Base-by-base conservation (phyloP, 2,888 invertebrate genomes). In the Diachrysia chrysitis region DNA sequence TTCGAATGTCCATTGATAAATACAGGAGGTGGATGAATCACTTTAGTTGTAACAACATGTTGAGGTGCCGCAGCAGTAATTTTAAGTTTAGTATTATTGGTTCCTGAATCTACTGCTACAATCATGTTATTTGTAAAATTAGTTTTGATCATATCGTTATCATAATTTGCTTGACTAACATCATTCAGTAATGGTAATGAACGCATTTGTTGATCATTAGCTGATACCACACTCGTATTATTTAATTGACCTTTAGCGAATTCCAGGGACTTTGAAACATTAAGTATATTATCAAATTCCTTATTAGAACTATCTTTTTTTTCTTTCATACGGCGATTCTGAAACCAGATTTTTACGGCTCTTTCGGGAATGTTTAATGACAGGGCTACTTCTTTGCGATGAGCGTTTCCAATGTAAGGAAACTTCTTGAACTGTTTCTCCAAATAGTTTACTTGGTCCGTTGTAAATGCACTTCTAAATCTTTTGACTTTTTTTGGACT, bases 321-420 rank as follows among this genome's bases (percentile, higher is more conserved):
- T 84, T 95, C 95, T 78, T 96, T 97, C 97, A 98, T 98, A 7
- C 98, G 92, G 0, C 98, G 94, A 87, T 98, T 98, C 87, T 98
- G 98, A 85, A 98, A 98, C 98, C 98, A 98, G 65, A 98, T 97
- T 89, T 98, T 98, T 35, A 98, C 96, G 78, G 98, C 97, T 63
- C 97, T 93, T 84, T 98, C 98, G 0, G 96, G 95, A 12, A 98
- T 95, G 58, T 95, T 95, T 0, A 98, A 92, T 0, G 90, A 81
- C 0, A 93, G 87, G 0, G 98, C 97, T 87, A 98, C 94, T 85
- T 97, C 96, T 71, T 97, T 97, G 7, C 98, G 94, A 25, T 96
- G 92, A 0, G 96, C 96, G 16, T 97, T 95, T 78, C 96, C 96
- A 0, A 98, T 92, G 85, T 98, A 98, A 5, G 96, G 96, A 78